Percentiles rank a stretch among this genome's conserved stretches.
Evolutionary conservation across 2,113 vertebrate species (phyloP).

Genomic region (Ailuropoda melanoleuca): DNA sequence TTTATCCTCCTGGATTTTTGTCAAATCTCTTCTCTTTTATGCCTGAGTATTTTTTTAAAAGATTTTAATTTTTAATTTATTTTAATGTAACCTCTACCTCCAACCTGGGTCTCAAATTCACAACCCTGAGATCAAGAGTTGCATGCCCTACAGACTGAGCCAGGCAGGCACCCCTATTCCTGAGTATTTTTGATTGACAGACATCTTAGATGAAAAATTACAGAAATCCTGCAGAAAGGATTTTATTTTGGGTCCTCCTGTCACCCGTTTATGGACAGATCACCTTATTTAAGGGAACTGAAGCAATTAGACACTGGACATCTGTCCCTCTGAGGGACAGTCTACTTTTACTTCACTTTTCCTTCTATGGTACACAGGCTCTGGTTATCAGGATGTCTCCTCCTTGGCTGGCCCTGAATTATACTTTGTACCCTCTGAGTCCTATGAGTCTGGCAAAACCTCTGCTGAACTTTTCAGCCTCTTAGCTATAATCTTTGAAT

Average conservation of each 20-base stretch:
- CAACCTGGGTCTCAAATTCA: background rate
- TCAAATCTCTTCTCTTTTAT: background rate
- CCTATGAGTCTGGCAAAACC: background rate
- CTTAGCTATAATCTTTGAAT: background rate
- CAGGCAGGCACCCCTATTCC: background rate
- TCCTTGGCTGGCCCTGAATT: fast-evolving
- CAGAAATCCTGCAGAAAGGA: background rate
- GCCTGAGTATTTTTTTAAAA: background rate
- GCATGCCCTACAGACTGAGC: background rate
- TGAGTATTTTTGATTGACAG: background rate
- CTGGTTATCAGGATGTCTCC: background rate
- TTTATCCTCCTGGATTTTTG: background rate
- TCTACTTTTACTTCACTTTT: background rate
- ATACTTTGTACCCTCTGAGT: background rate
- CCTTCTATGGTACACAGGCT: background rate
- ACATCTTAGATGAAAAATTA: background rate
- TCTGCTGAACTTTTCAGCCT: background rate
- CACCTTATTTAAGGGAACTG: background rate
- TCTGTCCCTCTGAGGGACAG: background rate
- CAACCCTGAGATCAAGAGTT: background rate
- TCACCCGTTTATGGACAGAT: background rate
- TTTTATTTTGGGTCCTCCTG: background rate
- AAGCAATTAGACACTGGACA: background rate
- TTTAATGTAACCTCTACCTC: background rate
- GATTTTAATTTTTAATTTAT: background rate